Evolutionary conservation across 2,888 invertebrate genomes (phyloP).

Genomic region (Cheilosia pagana): DNA sequence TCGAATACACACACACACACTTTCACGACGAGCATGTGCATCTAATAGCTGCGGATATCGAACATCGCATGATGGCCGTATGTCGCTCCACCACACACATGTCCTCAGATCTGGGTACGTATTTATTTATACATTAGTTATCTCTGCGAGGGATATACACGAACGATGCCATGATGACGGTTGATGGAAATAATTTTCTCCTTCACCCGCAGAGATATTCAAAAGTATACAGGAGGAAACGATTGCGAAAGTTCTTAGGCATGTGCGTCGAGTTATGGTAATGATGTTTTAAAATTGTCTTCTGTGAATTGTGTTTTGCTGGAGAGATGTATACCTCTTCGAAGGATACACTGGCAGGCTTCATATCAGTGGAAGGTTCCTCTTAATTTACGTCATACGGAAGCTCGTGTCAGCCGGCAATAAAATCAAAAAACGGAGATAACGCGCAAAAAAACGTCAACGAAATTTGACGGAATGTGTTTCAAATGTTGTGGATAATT

Average conservation of each 20-base stretch:
- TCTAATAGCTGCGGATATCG: constrained; percentile 15
- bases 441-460: background rate
- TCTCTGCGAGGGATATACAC: constrained; percentile 11
- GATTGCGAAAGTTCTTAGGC: constrained; percentile 1
- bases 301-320: constrained; percentile 5
- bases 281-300: constrained; percentile 30
- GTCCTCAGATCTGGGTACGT: constrained; percentile 27
- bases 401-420: background rate
- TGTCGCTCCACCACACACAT: background rate
- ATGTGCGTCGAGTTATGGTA: constrained; percentile 33
- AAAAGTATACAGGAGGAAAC: background rate
- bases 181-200: constrained; percentile 57
- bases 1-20: background rate
- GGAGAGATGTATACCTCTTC: background rate
- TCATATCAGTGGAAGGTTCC: background rate
- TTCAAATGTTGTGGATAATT: background rate
- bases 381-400: constrained; percentile 7
- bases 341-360: background rate
- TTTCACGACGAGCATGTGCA: constrained; percentile 13
- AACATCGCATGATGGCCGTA: constrained; percentile 13
- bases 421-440: background rate
- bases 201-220: background rate
- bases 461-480: background rate
- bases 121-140: constrained; percentile 61
- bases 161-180: constrained; percentile 39